Evolutionary conservation across 2,113 vertebrate genomes (phyloP).

Genomic region (Odontophorus gujanensis): DNA sequence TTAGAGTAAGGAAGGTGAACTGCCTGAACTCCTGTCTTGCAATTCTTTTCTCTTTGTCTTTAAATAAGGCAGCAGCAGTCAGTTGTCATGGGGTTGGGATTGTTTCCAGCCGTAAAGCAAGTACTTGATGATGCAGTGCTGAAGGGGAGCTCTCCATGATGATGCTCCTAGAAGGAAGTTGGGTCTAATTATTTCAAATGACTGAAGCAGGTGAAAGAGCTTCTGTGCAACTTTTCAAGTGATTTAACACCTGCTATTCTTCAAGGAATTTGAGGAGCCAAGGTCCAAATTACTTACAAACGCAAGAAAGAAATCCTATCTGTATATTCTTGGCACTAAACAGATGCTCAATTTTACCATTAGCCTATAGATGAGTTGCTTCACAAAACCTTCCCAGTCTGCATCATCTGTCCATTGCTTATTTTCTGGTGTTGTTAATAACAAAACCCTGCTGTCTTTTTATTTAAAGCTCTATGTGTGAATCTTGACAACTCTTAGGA

Average conservation of each 20-base stretch:
- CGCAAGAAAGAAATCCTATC: not conserved
- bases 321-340: not conserved
- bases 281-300: not conserved
- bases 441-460: not conserved
- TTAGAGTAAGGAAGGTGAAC: not conserved
- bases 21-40: not conserved
- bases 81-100: not conserved
- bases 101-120: conserved; percentile 11
- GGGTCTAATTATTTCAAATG: not conserved
- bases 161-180: not conserved
- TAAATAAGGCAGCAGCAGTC: not conserved
- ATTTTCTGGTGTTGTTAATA: not conserved
- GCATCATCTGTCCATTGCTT: not conserved
- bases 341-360: not conserved
- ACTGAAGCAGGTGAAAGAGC: not conserved
- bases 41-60: not conserved
- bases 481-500: not conserved
- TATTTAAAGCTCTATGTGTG: conserved; percentile 15
- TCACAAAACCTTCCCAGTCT: not conserved
- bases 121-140: not conserved
- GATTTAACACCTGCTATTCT: not conserved
- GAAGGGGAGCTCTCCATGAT: not conserved
- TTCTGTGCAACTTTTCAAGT: not conserved
- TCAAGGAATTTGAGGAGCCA: not conserved
- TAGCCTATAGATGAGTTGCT: not conserved